Evolutionary conservation across 2,113 vertebrate genomes (phyloP), one percentile per base, ranked within the genome.

Genomic region (Trachemys scripta): DNA sequence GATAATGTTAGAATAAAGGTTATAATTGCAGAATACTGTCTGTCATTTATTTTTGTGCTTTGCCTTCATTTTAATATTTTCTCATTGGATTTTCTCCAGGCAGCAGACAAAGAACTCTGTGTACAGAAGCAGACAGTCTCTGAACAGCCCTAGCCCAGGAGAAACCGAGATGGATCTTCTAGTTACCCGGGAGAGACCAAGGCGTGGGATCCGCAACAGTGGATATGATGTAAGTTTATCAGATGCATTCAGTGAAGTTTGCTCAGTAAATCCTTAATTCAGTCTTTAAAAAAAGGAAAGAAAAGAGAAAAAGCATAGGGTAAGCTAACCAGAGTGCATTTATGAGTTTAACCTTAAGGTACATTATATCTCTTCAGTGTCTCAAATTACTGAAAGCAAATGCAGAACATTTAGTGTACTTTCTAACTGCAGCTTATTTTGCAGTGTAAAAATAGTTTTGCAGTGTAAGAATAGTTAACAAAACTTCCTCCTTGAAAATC

Each of bases 151-250:
- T 35, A 99, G 99, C 93, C 99, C 99, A 5, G 99, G 99, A 90
- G 99, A 99, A 95, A 99, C 99, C 0, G 99, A 99, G 97, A 99
- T 99, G 99, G 99, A 99, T 98, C 99, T 99, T 90, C 99, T 99
- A 76, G 99, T 99, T 94, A 99, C 99, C 94, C 99, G 99, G 92
- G 99, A 99, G 95, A 98, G 99, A 97, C 99, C 99, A 3, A 98
- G 99, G 29, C 99, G 99, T 97, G 99, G 99, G 84, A 99, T 99
- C 82, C 98, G 99, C 4, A 99, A 99, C 98, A 99, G 99, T 8
- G 99, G 99, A 95, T 99, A 99, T 17, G 99, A 99, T 6, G 99
- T 99, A 95, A 99, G 99, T 99, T 85, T 45, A 20, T 42, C 14
- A 29, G 76, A 59, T 12, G 14, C 0, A 29, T 8, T 27, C 72